phyloP scores from a whole-genome alignment of 1,140 invertebrate genomes.

The Zaprionus inermis region DNA sequence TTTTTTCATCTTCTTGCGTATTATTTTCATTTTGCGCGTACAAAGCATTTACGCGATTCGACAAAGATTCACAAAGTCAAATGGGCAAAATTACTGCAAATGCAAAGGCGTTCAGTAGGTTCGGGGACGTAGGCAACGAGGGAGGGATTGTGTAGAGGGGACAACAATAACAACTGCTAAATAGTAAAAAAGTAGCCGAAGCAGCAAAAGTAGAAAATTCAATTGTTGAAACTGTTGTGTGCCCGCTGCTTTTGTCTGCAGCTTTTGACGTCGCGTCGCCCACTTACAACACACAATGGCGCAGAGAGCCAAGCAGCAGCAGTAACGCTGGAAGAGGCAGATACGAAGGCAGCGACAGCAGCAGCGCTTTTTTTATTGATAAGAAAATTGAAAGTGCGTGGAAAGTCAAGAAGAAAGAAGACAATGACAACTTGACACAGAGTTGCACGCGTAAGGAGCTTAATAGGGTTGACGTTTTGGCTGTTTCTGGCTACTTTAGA shows the following conservation, averaged over 20 bases:
- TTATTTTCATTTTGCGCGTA: constrained; percentile 60
- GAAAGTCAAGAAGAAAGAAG: constrained; percentile 35
- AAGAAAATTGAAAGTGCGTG: constrained; percentile 76
- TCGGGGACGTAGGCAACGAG: no score
- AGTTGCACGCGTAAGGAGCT: constrained; percentile 7
- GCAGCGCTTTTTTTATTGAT: constrained; percentile 65
- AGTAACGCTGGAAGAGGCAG: neutral
- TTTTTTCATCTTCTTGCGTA: constrained; percentile 33
- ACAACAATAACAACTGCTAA: constrained; percentile 37
- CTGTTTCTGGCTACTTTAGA: neutral
- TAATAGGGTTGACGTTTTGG: neutral
- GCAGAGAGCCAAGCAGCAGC: neutral
- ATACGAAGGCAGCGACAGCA: neutral
- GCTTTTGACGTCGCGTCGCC: constrained; percentile 46
- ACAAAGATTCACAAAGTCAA: constrained; percentile 51
- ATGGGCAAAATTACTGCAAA: constrained; percentile 55
- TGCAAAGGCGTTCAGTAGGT: constrained; percentile 13
- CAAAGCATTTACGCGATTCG: constrained; percentile 60
- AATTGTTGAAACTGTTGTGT: constrained; percentile 54
- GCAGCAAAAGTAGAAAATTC: constrained; percentile 72
- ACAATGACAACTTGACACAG: constrained; percentile 15
- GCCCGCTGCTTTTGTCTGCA: constrained; percentile 48
- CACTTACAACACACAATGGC: constrained; percentile 61
- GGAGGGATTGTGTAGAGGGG: constrained; percentile 1
- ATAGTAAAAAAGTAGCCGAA: constrained; percentile 68